These are phyloP conservation scores for Mechanitis messenoides DNA, from an alignment of 2,888 invertebrate genomes.

Conservation along the genomic window DNA sequence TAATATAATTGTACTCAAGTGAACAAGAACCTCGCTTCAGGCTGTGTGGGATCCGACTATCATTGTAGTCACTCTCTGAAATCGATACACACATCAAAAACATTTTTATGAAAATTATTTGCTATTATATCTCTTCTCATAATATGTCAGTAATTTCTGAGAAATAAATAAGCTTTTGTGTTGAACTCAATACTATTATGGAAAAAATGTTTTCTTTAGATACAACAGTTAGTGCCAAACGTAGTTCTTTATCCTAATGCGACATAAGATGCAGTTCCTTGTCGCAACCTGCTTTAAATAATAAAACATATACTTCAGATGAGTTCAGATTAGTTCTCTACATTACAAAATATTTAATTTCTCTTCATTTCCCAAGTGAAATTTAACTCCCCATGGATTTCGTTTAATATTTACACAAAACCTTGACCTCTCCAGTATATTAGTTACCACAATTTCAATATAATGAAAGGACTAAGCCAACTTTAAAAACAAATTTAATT, in stretches of 20 bases:
- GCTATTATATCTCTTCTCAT: too few relatives aligned
- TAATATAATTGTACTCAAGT: constrained; percentile 46
- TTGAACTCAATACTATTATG: neutral
- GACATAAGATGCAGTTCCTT: neutral
- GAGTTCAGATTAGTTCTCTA: constrained; percentile 30
- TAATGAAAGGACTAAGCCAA: constrained; percentile 5
- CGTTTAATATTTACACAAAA: constrained; percentile 66
- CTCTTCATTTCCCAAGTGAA: constrained; percentile 45
- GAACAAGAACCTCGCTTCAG: constrained; percentile 24
- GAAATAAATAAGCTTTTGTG: neutral
- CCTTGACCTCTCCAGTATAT: constrained; percentile 20
- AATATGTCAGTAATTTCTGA: neutral
- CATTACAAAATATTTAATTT: constrained; percentile 48
- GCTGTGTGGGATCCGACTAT: constrained; percentile 19
- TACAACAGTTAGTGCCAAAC: too few relatives aligned
- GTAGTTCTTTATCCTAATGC: too few relatives aligned
- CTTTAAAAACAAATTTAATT: constrained; percentile 8
- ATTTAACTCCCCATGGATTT: constrained; percentile 59
- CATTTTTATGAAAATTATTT: too few relatives aligned
- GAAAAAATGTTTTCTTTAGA: too few relatives aligned
- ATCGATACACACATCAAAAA: constrained; percentile 14
- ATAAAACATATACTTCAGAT: constrained; percentile 23
- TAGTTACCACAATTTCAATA: constrained; percentile 10
- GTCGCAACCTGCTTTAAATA: neutral
- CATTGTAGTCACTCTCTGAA: constrained; percentile 15